Base-by-base conservation (phyloP, 1,140 invertebrate genomes). In the Planococcus citri region DNA sequence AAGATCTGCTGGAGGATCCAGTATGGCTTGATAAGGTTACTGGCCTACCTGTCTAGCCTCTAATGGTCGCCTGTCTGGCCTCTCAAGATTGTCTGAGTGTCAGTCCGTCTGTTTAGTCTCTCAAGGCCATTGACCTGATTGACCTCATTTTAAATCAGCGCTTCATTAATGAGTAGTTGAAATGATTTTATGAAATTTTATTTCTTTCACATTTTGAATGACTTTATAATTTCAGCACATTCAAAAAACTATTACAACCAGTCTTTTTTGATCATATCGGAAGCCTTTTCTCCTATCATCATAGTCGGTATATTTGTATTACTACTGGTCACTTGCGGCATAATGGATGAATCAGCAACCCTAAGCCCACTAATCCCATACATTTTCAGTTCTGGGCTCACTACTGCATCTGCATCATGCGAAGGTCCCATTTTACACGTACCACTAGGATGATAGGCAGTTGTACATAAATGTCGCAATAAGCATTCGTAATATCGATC, bases 281-380 rank as follows among this genome's bases (percentile, higher is more conserved):
- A 83, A 1, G 87, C 90, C 78, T 91, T 92, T 75, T 94, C 91
- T 0, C 83, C 91, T 33, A 94, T 91, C 90, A 92, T 92, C 51
- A 93, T 90, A 8, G 85, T 83, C 3, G 91, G 88, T 0, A 90
- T 91, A 78, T 92, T 92, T 0, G 90, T 91, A 74, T 93, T 92
- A 1, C 91, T 90, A 72, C 82, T 84, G 2, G 82, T 81, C 70
- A 94, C 90, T 0, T 86, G 89, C 0, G 92, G 92, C 90, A 94
- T 94, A 70, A 94, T 89, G 69, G 89, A 92, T 6, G 90, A 90
- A 76, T 94, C 92, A 41, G 91, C 88, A 12, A 95, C 90, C 51
- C 92, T 80, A 2, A 94, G 78, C n/a, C 88, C 87, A 27, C 84
- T 76, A 0, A 94, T 77, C 0, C 91, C 91, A 73, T 92, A 86